Evolutionary conservation across 2,113 vertebrate species (phyloP), one percentile per base, ranked within the genome.

Genomic region (Butorides virescens): DNA sequence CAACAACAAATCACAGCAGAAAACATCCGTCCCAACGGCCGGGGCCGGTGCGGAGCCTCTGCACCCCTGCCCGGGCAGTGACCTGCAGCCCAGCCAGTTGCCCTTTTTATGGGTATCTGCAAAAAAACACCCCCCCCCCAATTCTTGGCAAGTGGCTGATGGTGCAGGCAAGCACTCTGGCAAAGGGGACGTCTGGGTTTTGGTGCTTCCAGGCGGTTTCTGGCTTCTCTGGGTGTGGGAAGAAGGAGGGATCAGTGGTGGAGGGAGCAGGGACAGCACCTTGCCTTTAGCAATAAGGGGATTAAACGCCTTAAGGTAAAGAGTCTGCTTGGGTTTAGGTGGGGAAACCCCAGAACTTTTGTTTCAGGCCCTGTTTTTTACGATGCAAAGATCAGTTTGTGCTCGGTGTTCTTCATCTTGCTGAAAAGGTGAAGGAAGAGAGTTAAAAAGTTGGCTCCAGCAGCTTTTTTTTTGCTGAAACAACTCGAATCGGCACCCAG

Each of bases 191-290:
- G 2, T 32, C 79, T 61, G 88, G 85, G 23, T 30, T 78, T 86
- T 0, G 5, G 36, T 75, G 62, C 11, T 90, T 52, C 30, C 76
- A 49, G 47, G 36, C 0, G 0, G n/a, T 49, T 63, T 52, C n/a
- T 42, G 49, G 53, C 44, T 77, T 46, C 22, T 67, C 30, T 0
- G 1, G 13, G 19, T 37, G 49, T 21, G 30, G 37, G 71, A 92
- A 63, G 65, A 47, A 79, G 66, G 58, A 66, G 47, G 47, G 21
- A 13, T 66, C 27, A 5, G 5, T 16, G 32, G 77, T 62, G 27
- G 44, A 71, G 18, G 21, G 59, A 83, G 32, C 0, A 0, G 32
- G 12, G 37, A 47, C n/a, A 63, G 59, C 46, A 47, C 18, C 46
- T 52, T 50, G 9, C n/a, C 26, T 82, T 90, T 19, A 78, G 47